A percentile compares a stretch with the other conserved stretches of the same genome.
Conservation (phyloP, 2,888 invertebrate species). For the Molorchus minor region DNA sequence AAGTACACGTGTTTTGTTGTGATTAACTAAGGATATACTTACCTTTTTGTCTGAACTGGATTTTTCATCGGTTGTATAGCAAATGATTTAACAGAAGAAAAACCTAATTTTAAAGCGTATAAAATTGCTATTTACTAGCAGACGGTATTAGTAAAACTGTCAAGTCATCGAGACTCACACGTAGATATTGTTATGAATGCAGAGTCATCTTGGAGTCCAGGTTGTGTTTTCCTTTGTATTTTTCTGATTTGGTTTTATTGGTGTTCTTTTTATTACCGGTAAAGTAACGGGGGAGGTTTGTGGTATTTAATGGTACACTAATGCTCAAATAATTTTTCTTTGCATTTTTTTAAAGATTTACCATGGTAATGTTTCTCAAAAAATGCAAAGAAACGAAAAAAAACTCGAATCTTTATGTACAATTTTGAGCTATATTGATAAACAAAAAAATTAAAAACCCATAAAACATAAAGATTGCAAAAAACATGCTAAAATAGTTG, state of each 20-base stretch:
- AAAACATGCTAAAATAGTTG: too few species aligned
- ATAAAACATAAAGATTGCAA: too few species aligned
- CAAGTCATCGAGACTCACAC: conserved; percentile 59
- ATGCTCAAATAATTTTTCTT: too few species aligned
- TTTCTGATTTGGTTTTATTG: conserved; percentile 41
- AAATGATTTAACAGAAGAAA: conserved; percentile 12
- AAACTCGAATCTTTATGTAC: too few species aligned
- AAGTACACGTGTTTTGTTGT: too few species aligned
- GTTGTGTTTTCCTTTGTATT: conserved; percentile 45
- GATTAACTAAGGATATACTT: too few species aligned
- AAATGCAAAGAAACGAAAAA: too few species aligned
- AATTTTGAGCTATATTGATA: too few species aligned
- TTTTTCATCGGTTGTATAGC: too few species aligned
- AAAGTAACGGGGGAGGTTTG: conserved; percentile 30
- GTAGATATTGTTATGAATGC: conserved; percentile 58
- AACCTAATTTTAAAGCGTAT: conserved; percentile 4
- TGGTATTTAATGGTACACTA: background rate
- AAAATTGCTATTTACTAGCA: conserved; percentile 17
- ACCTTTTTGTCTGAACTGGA: too few species aligned
- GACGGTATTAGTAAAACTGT: conserved; percentile 11
- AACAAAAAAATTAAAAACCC: background rate
- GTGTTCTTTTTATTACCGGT: conserved; percentile 41
- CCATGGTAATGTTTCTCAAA: too few species aligned
- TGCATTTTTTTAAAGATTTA: too few species aligned
- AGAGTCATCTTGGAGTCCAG: conserved; percentile 53